Percentiles rank a stretch among this genome's conserved stretches.
These are phyloP conservation scores for Didymodactylos carnosus DNA, from an alignment of 2,888 invertebrate genomes.

Conservation along the genomic window DNA sequence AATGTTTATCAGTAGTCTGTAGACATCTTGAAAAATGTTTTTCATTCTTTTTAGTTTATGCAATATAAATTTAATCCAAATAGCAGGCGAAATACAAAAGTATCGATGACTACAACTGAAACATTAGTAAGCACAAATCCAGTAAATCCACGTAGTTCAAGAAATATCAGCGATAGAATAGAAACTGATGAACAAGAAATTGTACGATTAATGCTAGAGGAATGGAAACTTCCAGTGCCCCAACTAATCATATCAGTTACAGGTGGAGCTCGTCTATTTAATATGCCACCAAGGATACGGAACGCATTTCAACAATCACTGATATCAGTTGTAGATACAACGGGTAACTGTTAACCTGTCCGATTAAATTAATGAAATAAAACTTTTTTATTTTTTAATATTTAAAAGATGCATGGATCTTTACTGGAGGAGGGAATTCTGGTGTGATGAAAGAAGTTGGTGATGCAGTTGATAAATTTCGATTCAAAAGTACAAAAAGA, in stretches of 20 bases:
- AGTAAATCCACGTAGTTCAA: too few relatives aligned
- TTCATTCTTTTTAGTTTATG: too few relatives aligned
- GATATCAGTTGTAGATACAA: background rate
- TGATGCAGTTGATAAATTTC: background rate
- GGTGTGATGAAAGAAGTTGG: background rate
- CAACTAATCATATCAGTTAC: background rate
- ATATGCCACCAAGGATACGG: background rate
- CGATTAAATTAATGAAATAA: background rate
- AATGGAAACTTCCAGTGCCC: background rate
- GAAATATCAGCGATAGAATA: too few relatives aligned
- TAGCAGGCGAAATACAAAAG: too few relatives aligned
- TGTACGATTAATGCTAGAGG: background rate
- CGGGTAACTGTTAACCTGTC: background rate
- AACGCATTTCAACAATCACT: background rate
- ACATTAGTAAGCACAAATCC: too few relatives aligned
- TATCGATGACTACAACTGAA: too few relatives aligned
- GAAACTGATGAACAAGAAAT: too few relatives aligned
- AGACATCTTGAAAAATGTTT: too few relatives aligned
- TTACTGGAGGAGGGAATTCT: background rate
- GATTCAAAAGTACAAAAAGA: background rate
- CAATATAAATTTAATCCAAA: too few relatives aligned
- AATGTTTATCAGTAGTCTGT: too few relatives aligned
- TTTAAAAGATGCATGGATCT: background rate
- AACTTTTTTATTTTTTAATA: too few relatives aligned
- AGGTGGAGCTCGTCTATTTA: background rate